These are phyloP conservation scores for Arizona elegans DNA, from an alignment of 2,113 vertebrate species.

Conservation along the genomic window DNA sequence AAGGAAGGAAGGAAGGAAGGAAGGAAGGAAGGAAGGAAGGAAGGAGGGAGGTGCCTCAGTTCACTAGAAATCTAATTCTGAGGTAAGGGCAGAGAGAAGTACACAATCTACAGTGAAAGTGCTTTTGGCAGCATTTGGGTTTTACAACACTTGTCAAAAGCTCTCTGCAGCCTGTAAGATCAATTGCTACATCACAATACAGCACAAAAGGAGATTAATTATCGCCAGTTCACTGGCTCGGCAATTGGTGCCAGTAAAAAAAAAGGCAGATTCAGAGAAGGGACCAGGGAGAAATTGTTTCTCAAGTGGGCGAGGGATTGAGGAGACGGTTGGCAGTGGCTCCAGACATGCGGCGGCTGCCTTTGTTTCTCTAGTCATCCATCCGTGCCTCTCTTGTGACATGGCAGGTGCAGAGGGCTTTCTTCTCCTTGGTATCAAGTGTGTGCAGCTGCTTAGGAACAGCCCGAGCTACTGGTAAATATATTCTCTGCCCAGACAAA, in stretches of 20 bases:
- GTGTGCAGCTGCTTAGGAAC: rapidly evolving
- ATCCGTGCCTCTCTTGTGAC: neutral
- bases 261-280: neutral
- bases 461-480: neutral
- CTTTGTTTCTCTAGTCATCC: neutral
- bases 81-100: neutral
- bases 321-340: neutral
- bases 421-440: neutral
- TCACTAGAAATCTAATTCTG: neutral
- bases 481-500: neutral
- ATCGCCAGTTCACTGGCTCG: neutral
- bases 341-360: neutral
- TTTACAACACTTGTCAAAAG: constrained; percentile 15
- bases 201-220: constrained; percentile 8
- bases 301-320: neutral
- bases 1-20: neutral
- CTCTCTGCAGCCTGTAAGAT: constrained; percentile 26
- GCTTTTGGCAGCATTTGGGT: constrained; percentile 26
- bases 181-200: neutral
- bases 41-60: neutral
- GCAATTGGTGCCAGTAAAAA: neutral
- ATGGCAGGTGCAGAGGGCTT: neutral
- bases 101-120: neutral
- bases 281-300: neutral
- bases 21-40: neutral